These are phyloP conservation scores for Nowickia ferox DNA, from an alignment of 2,888 invertebrate genomes.

Conservation along the genomic window DNA sequence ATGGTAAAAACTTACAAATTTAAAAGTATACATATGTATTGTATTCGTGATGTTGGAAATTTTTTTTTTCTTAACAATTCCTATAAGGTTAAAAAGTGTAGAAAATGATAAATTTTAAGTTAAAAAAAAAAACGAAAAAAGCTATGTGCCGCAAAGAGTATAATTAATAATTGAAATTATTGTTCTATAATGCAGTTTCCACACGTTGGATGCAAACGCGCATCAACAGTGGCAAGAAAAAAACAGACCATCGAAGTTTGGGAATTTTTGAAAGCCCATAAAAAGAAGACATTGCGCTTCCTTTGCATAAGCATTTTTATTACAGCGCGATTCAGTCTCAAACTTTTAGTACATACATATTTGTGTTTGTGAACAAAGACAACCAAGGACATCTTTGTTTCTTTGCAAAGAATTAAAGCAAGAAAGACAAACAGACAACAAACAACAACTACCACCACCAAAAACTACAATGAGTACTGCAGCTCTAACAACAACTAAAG, in stretches of 20 bases:
- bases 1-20: neutral
- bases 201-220: conserved; percentile 62
- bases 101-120: neutral
- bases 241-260: conserved; percentile 58
- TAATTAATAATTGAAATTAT: conserved; percentile 9
- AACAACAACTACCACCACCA: conserved; percentile 43
- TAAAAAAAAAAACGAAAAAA: neutral
- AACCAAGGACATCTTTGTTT: conserved; percentile 67
- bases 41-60: conserved; percentile 24
- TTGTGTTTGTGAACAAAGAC: conserved; percentile 59
- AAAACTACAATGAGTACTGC: conserved; percentile 61
- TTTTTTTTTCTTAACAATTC: conserved; percentile 12
- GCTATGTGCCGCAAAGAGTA: neutral
- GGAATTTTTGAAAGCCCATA: conserved; percentile 24
- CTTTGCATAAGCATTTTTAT: conserved; percentile 43
- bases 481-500: conserved; percentile 54
- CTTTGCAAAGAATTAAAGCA: conserved; percentile 31
- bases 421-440: conserved; percentile 32
- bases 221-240: conserved; percentile 50
- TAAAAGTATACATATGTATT: conserved; percentile 17
- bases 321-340: conserved; percentile 8
- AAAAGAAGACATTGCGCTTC: conserved; percentile 52
- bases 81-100: conserved; percentile 30
- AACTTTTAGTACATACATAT: neutral
- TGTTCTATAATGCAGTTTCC: conserved; percentile 26